Conservation (phyloP, 2,888 invertebrate genomes). For the Cactoblastis cactorum region DNA sequence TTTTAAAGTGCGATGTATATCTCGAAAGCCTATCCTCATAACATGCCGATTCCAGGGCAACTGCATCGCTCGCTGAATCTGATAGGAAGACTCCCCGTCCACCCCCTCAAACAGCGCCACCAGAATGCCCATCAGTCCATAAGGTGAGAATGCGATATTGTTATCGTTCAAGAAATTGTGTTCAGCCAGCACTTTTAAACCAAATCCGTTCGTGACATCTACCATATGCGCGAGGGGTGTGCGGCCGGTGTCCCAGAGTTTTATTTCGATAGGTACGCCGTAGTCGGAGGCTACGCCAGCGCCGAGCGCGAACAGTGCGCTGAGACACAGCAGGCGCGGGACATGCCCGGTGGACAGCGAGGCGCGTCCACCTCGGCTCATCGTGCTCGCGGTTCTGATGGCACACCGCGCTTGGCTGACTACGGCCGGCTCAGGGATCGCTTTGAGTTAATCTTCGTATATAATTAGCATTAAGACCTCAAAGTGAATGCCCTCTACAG, state of each 20-base stretch:
- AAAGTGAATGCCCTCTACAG: conserved; percentile 64
- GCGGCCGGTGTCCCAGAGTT: conserved; percentile 63
- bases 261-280: conserved; percentile 66
- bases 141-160: conserved; percentile 92
- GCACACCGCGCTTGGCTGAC: conserved; percentile 46
- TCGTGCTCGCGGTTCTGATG: conserved; percentile 56
- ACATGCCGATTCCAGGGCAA: conserved; percentile 86
- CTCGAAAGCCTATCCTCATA: conserved; percentile 88
- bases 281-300: conserved; percentile 38
- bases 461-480: conserved; percentile 62
- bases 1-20: conserved; percentile 89
- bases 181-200: conserved; percentile 83
- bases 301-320: conserved; percentile 30
- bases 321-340: conserved; percentile 32
- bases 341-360: conserved; percentile 26
- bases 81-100: conserved; percentile 84
- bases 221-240: conserved; percentile 87
- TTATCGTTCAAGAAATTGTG: conserved; percentile 86
- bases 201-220: conserved; percentile 87
- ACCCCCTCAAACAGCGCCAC: conserved; percentile 90
- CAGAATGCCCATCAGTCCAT: conserved; percentile 88
- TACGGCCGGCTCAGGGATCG: conserved; percentile 36
- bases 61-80: conserved; percentile 84
- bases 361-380: conserved; percentile 56
- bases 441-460: conserved; percentile 54